These are phyloP conservation scores for Phainopepla nitens DNA, from an alignment of 2,113 vertebrate species.

Conservation along the genomic window DNA sequence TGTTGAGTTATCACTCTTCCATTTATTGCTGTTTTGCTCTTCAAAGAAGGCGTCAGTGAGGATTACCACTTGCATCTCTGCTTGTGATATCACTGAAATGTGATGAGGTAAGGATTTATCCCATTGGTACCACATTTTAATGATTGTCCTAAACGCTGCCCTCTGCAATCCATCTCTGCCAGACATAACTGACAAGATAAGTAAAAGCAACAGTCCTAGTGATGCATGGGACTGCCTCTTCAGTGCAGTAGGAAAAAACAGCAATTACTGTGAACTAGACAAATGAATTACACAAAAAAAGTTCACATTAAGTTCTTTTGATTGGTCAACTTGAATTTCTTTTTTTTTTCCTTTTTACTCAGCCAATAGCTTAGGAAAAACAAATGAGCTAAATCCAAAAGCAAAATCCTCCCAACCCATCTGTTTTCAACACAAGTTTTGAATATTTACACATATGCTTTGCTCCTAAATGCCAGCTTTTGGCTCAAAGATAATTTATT, in stretches of 20 bases:
- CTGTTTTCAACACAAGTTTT: neutral
- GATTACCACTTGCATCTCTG: neutral
- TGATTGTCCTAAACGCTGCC: neutral
- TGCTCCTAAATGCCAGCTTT: neutral
- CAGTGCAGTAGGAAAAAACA: neutral
- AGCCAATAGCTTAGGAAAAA: neutral
- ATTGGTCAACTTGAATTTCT: neutral
- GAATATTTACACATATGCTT: neutral
- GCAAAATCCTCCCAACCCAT: neutral
- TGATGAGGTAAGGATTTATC: neutral
- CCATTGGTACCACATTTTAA: neutral
- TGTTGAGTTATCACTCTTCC: neutral
- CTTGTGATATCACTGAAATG: neutral
- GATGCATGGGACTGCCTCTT: neutral
- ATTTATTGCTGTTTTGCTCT: neutral
- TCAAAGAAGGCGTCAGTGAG: neutral
- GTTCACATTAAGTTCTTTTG: rapidly evolving
- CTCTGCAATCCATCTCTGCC: neutral
- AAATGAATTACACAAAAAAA: neutral
- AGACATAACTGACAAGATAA: neutral
- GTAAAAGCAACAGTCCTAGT: neutral
- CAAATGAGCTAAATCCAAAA: neutral
- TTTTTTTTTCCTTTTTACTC: neutral
- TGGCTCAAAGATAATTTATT: neutral
- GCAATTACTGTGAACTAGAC: neutral